Evolutionary conservation across 2,888 invertebrate species (phyloP).

Genomic region (Lepidochrysops patricia): DNA sequence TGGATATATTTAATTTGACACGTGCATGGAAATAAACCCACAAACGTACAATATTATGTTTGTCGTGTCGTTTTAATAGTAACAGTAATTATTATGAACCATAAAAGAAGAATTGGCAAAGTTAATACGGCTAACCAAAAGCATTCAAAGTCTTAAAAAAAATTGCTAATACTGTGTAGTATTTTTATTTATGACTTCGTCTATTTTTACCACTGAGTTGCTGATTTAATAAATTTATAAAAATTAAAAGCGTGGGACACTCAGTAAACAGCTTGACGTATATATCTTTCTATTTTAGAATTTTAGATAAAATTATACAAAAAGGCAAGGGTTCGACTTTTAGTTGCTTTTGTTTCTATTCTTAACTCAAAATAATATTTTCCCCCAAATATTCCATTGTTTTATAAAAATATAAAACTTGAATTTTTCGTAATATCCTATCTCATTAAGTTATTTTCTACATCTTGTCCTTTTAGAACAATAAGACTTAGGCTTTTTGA

Average conservation of each 20-base stretch:
- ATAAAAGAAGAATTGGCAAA: too few relatives aligned
- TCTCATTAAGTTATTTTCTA: background rate
- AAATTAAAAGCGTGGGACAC: background rate
- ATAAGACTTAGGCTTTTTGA: background rate
- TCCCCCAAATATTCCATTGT: background rate
- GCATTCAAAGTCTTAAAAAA: too few relatives aligned
- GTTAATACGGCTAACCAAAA: too few relatives aligned
- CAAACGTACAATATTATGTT: too few relatives aligned
- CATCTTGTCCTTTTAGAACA: background rate
- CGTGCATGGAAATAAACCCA: too few relatives aligned
- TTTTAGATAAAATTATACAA: background rate
- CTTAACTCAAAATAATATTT: background rate
- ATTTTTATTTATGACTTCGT: too few relatives aligned
- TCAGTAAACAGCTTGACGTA: background rate
- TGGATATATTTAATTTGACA: too few relatives aligned
- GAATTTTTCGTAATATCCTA: conserved; percentile 19
- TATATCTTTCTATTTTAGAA: background rate
- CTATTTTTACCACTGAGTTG: too few relatives aligned
- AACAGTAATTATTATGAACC: too few relatives aligned
- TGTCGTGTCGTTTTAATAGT: too few relatives aligned
- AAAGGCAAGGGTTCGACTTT: background rate
- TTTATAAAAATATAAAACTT: conserved; percentile 25
- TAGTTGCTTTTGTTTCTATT: background rate
- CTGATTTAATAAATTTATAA: background rate
- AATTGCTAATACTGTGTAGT: too few relatives aligned